These are phyloP conservation scores for Villa cingulata DNA, from an alignment of 2,888 invertebrate species.

Conservation along the genomic window DNA sequence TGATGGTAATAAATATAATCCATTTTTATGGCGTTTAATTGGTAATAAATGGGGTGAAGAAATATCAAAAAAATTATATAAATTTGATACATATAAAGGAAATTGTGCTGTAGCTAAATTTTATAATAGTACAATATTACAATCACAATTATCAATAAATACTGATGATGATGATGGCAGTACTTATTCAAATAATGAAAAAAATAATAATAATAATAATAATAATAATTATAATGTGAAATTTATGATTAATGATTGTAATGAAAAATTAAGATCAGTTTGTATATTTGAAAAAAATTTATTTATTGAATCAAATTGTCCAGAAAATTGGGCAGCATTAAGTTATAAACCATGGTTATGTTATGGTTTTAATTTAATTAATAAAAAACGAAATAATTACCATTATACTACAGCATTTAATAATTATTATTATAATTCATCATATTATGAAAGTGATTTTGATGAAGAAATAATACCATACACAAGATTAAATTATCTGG, in stretches of 20 bases:
- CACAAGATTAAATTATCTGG: background rate
- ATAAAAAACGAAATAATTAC: conserved; percentile 11
- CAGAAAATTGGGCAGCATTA: conserved; percentile 20
- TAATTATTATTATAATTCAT: too few species aligned
- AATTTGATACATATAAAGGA: conserved; percentile 16
- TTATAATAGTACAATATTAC: too few species aligned
- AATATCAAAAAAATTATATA: conserved; percentile 17
- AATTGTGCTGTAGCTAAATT: conserved; percentile 15
- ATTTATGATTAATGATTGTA: conserved; percentile 19
- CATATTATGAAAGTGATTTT: too few species aligned
- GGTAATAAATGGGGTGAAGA: conserved; percentile 31
- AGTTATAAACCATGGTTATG: conserved; percentile 23
- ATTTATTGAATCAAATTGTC: conserved; percentile 20
- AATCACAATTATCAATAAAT: background rate
- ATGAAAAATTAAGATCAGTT: conserved; percentile 17
- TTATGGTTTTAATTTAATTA: conserved; percentile 20
- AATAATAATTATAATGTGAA: background rate
- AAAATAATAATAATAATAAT: background rate
- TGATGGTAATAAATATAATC: conserved; percentile 30
- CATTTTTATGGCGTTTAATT: conserved; percentile 38
- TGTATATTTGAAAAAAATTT: conserved; percentile 21
- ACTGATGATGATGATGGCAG: background rate
- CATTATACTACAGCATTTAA: too few species aligned
- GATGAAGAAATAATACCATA: background rate
- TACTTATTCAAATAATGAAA: background rate